phyloP scores from a whole-genome alignment of 1,140 invertebrate genomes.

The Drosophila murphyi region DNA sequence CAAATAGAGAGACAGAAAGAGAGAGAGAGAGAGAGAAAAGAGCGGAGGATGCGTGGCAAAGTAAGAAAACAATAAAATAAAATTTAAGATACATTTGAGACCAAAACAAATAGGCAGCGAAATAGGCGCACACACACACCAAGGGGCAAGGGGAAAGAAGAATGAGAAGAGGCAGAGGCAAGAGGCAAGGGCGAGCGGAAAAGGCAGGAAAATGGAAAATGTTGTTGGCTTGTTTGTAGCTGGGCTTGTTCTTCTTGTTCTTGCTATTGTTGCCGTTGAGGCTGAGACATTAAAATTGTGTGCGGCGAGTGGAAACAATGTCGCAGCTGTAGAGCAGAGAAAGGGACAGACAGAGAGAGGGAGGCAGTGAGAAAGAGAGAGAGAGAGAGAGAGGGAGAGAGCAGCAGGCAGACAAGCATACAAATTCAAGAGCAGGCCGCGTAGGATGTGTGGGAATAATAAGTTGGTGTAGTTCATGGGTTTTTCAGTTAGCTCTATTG shows the following conservation, averaged over 20 bases:
- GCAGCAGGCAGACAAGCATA: constrained; percentile 24
- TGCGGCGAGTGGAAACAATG: constrained; percentile 54
- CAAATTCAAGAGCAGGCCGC: constrained; percentile 8
- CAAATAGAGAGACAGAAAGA: too few relatives aligned
- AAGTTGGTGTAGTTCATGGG: constrained; percentile 3
- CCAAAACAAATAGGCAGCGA: constrained; percentile 77
- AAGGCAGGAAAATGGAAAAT: constrained; percentile 51
- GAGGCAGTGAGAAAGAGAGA: constrained; percentile 1
- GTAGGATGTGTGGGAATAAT: constrained; percentile 1
- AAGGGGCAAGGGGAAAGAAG: not conserved
- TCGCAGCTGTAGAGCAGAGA: constrained; percentile 58
- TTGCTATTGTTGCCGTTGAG: constrained; percentile 11
- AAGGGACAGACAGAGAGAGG: not conserved
- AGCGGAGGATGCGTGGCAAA: constrained; percentile 14
- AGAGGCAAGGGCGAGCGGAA: constrained; percentile 1
- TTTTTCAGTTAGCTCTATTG: constrained; percentile 20
- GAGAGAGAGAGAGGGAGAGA: not conserved
- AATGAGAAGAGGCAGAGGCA: constrained; percentile 4
- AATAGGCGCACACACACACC: constrained; percentile 39
- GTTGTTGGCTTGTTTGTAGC: constrained; percentile 37
- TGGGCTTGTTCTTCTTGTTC: too few relatives aligned
- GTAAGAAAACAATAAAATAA: constrained; percentile 74
- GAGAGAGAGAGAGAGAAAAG: constrained; percentile 16
- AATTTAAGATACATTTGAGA: constrained; percentile 79
- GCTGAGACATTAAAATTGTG: constrained; percentile 41